A percentile compares a stretch with the other conserved stretches of the same genome.
phyloP scores from a whole-genome alignment of 1,140 invertebrate species.

The Heliothis virescens region DNA sequence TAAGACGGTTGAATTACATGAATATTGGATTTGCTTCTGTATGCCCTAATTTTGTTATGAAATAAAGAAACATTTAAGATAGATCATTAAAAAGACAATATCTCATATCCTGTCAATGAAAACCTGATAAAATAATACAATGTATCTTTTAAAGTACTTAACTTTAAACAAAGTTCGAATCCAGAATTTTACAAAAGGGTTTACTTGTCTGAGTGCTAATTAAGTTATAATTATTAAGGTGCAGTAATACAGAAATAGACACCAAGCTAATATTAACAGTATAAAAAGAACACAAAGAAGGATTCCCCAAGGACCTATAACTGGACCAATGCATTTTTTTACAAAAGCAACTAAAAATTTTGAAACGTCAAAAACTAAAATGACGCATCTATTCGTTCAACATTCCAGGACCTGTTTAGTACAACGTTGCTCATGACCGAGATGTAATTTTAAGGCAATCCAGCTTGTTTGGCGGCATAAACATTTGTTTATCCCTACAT shows the following conservation, averaged over 20 bases:
- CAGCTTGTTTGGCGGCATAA: slow-evolving; percentile 41
- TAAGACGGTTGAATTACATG: background rate
- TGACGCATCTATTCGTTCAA: slow-evolving; percentile 4
- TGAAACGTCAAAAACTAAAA: background rate
- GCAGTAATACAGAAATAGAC: no score
- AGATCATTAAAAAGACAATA: background rate
- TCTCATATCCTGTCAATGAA: no score
- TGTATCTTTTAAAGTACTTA: no score
- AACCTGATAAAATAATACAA: no score
- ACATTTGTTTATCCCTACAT: slow-evolving; percentile 37
- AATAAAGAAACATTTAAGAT: background rate
- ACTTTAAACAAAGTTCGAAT: no score
- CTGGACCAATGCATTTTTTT: background rate
- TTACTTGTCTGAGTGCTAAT: no score
- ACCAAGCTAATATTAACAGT: no score
- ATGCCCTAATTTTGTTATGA: background rate
- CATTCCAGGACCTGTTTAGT: slow-evolving; percentile 44
- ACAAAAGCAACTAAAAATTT: background rate
- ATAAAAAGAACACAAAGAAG: background rate
- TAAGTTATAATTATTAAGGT: no score
- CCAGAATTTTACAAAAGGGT: no score
- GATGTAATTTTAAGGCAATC: slow-evolving; percentile 55
- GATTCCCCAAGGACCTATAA: slow-evolving; percentile 6
- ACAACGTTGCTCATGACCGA: slow-evolving; percentile 51
- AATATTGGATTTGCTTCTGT: slow-evolving; percentile 1